Percentiles rank a stretch among this genome's conserved stretches.
Conservation (phyloP, 2,113 vertebrate genomes). For the Dendrocopos noguchii region DNA sequence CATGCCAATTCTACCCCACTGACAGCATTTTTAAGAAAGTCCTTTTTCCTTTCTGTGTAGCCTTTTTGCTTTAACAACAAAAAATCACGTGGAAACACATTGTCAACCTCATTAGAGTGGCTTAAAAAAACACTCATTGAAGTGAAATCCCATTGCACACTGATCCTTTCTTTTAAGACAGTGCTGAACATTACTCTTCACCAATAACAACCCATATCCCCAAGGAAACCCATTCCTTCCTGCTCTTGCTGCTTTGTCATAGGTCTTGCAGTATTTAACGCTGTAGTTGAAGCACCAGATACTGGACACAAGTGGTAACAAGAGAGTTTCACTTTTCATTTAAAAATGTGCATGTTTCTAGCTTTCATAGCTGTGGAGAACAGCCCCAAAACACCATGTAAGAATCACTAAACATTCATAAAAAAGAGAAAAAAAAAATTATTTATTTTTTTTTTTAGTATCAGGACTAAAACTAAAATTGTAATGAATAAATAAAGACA, state of each 20-base stretch:
- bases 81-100: not conserved
- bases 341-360: constrained; percentile 30
- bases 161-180: constrained; percentile 11
- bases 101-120: not conserved
- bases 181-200: not conserved
- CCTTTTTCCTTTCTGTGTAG: not conserved
- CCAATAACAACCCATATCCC: constrained; percentile 42
- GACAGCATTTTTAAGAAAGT: not conserved
- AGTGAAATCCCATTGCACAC: constrained; percentile 11
- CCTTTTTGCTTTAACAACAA: not conserved
- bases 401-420: not conserved
- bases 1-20: not conserved
- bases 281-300: constrained; percentile 48
- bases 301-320: constrained; percentile 58
- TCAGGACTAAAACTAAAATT: not conserved
- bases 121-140: constrained; percentile 7
- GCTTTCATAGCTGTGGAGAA: constrained; percentile 12
- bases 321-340: constrained; percentile 55
- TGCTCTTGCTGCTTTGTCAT: constrained; percentile 13
- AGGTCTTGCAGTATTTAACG: constrained; percentile 37
- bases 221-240: constrained; percentile 2
- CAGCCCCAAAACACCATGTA: not conserved
- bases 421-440: not conserved
- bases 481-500: constrained; percentile 53
- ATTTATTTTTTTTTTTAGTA: not conserved